A percentile compares a stretch with the other conserved stretches of the same genome.
phyloP scores from a whole-genome alignment of 2,113 vertebrate species.

The Thalassoma bifasciatum region DNA sequence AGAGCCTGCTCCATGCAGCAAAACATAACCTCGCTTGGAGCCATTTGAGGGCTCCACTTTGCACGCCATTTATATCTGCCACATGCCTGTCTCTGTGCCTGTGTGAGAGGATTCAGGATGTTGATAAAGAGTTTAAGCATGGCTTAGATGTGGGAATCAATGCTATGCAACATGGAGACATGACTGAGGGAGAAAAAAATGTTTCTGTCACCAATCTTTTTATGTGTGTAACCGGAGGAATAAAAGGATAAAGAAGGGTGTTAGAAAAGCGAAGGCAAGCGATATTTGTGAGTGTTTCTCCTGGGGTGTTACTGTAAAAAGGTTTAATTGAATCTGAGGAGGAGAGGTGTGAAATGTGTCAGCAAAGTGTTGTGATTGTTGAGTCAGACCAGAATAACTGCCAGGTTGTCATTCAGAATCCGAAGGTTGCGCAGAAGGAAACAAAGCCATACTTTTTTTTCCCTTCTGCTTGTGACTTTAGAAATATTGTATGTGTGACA shows the following conservation, averaged over 20 bases:
- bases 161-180: conserved; percentile 32
- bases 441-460: neutral
- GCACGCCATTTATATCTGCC: conserved; percentile 21
- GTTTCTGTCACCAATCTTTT: conserved; percentile 36
- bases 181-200: conserved; percentile 3
- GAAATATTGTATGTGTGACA: neutral
- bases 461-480: neutral
- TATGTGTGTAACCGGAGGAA: conserved; percentile 33
- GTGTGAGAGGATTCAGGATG: conserved; percentile 37
- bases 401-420: conserved; percentile 9
- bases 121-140: conserved; percentile 34
- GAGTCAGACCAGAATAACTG: conserved; percentile 38
- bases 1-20: conserved; percentile 6
- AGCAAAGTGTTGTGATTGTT: conserved; percentile 38
- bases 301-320: conserved; percentile 44
- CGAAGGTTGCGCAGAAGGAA: neutral
- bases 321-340: conserved; percentile 67
- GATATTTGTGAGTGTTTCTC: conserved; percentile 32
- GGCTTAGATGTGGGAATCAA: conserved; percentile 43
- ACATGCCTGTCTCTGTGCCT: conserved; percentile 19
- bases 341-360: conserved; percentile 68
- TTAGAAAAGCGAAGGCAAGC: neutral
- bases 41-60: conserved; percentile 9
- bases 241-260: conserved; percentile 1
- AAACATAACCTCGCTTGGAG: conserved; percentile 1